These are phyloP conservation scores for Nezara viridula DNA, from an alignment of 2,888 invertebrate genomes.

Conservation along the genomic window DNA sequence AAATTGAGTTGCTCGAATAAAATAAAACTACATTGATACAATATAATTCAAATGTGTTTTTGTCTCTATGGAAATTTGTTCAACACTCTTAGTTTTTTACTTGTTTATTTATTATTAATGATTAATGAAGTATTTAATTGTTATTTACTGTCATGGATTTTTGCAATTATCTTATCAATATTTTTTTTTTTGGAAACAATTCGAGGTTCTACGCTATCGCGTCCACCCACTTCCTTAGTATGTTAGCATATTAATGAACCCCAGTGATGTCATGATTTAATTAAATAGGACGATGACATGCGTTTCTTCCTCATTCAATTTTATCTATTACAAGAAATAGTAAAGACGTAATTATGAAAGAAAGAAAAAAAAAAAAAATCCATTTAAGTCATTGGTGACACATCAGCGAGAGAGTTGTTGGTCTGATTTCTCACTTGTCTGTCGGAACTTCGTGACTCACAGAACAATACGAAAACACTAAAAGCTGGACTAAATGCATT, in stretches of 20 bases:
- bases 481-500: background rate
- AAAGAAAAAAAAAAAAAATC: background rate
- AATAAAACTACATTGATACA: too few species aligned
- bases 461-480: slow-evolving; percentile 21
- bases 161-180: background rate
- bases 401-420: background rate
- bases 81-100: too few species aligned
- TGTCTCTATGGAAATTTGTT: too few species aligned
- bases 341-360: background rate
- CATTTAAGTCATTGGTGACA: background rate
- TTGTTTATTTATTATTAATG: too few species aligned
- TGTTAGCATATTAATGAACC: background rate
- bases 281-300: background rate
- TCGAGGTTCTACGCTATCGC: too few species aligned
- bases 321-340: background rate
- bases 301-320: background rate
- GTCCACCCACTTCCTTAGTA: background rate
- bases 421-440: background rate
- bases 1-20: too few species aligned
- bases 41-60: too few species aligned
- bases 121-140: too few species aligned
- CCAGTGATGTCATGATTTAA: background rate
- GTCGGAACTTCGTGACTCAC: slow-evolving; percentile 7
- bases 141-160: too few species aligned
- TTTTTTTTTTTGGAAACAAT: too few species aligned